Conservation (phyloP, 1,140 invertebrate species). For the Pseudachorutes palmiensis region DNA sequence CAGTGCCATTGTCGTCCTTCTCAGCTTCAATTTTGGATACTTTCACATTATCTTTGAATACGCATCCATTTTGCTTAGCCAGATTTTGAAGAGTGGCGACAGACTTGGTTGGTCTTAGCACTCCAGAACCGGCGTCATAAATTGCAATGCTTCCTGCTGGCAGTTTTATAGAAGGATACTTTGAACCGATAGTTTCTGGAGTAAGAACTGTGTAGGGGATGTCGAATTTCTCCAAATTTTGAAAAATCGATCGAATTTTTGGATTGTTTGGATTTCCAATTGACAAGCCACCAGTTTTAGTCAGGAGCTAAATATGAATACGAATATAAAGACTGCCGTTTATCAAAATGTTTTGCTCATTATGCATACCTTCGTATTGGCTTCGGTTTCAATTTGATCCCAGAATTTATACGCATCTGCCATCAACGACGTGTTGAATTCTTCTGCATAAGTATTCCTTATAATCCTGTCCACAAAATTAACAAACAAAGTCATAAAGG, state of each 20-base stretch:
- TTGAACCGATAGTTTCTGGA: slow-evolving; percentile 7
- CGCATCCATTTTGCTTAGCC: slow-evolving; percentile 11
- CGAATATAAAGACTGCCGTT: background rate
- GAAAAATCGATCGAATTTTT: slow-evolving; percentile 9
- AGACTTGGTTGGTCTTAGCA: slow-evolving; percentile 31
- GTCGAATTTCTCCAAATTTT: slow-evolving; percentile 15
- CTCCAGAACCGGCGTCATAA: slow-evolving; percentile 27
- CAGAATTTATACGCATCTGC: slow-evolving; percentile 24
- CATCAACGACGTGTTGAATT: slow-evolving; percentile 31
- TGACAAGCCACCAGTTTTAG: slow-evolving; percentile 28
- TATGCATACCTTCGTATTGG: slow-evolving; percentile 20
- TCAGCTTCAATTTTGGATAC: slow-evolving; percentile 17
- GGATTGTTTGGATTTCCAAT: slow-evolving; percentile 18
- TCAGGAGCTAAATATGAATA: slow-evolving; percentile 9
- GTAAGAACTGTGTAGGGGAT: slow-evolving; percentile 18
- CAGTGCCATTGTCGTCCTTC: background rate
- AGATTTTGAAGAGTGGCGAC: slow-evolving; percentile 27
- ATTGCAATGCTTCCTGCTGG: slow-evolving; percentile 20
- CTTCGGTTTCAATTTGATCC: slow-evolving; percentile 29
- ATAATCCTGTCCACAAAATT: slow-evolving; percentile 27
- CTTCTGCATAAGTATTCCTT: slow-evolving; percentile 29
- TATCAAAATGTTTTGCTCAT: background rate
- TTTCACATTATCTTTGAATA: slow-evolving; percentile 22
- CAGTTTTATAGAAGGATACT: slow-evolving; percentile 25
- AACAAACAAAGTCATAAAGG: background rate